A percentile compares a stretch with the other conserved stretches of the same genome.
Evolutionary conservation across 2,888 invertebrate genomes (phyloP).

Genomic region (Drosophila austrosaltans): DNA sequence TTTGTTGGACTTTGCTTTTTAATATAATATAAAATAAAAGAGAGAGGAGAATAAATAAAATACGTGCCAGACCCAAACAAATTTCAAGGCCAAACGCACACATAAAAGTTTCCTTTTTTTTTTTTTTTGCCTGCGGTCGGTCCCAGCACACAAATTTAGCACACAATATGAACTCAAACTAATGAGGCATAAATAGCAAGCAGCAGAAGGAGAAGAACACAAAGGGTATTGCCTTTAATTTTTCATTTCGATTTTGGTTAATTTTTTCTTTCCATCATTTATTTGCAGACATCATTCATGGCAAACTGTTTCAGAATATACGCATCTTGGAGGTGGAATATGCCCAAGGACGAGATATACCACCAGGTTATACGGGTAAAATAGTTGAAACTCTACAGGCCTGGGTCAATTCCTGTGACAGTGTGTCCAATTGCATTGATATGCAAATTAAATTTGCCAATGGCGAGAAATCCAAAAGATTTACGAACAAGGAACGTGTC

Average conservation of each 20-base stretch:
- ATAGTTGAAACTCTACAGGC: conserved; percentile 92
- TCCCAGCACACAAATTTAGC: not conserved
- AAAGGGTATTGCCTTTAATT: conserved; percentile 1
- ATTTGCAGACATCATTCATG: conserved; percentile 92
- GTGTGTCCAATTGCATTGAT: conserved; percentile 94
- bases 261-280: conserved; percentile 1
- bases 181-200: not conserved
- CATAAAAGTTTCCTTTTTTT: conserved; percentile 21
- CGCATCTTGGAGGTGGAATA: conserved; percentile 96
- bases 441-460: conserved; percentile 95
- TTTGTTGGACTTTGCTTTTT: conserved; percentile 19
- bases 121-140: too few species aligned
- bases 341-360: conserved; percentile 96
- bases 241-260: conserved; percentile 8
- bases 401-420: conserved; percentile 96
- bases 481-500: conserved; percentile 91
- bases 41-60: conserved; percentile 1
- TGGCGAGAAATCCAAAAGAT: conserved; percentile 90
- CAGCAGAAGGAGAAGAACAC: not conserved
- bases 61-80: conserved; percentile 21
- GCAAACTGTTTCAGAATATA: conserved; percentile 97
- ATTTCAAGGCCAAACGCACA: conserved; percentile 21
- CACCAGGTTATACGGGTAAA: conserved; percentile 91
- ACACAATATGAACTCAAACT: conserved; percentile 8
- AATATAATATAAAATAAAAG: conserved; percentile 5